Evolutionary conservation across 2,797 vertebrate genomes (phyloP), one percentile per base, ranked within the genome.

Genomic region (Melanotaenia parkinsoni): DNA sequence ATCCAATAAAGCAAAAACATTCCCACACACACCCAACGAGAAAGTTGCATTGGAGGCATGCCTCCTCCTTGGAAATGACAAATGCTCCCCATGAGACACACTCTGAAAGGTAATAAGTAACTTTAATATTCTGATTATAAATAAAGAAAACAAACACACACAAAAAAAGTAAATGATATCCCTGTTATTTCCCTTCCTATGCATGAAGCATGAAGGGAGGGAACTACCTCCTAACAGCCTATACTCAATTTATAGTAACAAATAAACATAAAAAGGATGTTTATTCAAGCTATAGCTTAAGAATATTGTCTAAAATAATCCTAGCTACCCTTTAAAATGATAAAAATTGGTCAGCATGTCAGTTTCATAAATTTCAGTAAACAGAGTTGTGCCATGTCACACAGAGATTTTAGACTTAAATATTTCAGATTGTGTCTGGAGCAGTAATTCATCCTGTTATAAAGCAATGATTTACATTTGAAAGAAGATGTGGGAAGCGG

Each of bases 391-490:
- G 45, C n/a, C n/a, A 22, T 50, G 47, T 22, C 47, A 50, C 47
- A 10, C n/a, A 22, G 4, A 14, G 47, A 50, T n/a, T 50, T 50
- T 9, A 47, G 4, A n/a, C 2, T 47, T 20, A 47, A 50, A 50
- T 50, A 50, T 50, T 50, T 22, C 10, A 47, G 3, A 8, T 50
- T 50, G 47, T 50, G 47, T 22, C 8, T 22, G 10, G 47, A 22
- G n/a, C 47, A 22, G 47, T 22, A 50, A 50, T 20, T 50, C 8
- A 11, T 50, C n/a, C 9, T 47, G 18, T 47, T 47, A 26, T 63
- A 33, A 74, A 70, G 54, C 57, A 37, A 40, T 50, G 47, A 76
- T 79, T 86, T 56, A 67, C 62, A 37, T 70, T 59, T 4, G 54
- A 66, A 70, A 71, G 53, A 66, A 58, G 66, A 76, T 47, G 58